Evolutionary conservation across 2,113 vertebrate species (phyloP), one percentile per base, ranked within the genome.

Genomic region (Cochlearius cochlearius): DNA sequence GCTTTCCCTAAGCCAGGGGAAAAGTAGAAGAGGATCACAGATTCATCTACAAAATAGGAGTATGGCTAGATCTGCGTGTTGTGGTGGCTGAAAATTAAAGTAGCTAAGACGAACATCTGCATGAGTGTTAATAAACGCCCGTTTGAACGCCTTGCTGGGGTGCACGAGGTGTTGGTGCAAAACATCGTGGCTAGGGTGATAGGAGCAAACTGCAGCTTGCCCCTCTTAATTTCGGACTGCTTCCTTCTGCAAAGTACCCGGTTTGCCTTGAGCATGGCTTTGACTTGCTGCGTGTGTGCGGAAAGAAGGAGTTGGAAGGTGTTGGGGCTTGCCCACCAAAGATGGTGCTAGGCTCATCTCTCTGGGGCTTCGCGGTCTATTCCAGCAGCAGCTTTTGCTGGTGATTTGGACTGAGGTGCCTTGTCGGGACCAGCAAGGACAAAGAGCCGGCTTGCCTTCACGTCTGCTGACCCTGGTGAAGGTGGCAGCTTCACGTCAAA

Each of bases 251-350:
- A 55, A 66, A 18, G 22, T 7, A 2, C 45, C 38, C 59, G 72
- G 14, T 11, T 4, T 10, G 0, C 22, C 41, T 26, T 15, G 17
- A 55, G 14, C 27, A 7, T 1, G 15, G 16, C 39, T 30, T 41
- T 3, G 1, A 2, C 36, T 19, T 3, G 1, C 10, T 4, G 17
- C 7, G 0, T 7, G 21, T 36, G 26, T 8, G 1, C 5, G 9
- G 47, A 5, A 19, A 17, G 71, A 11, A 12, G 32, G 26, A 73
- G 39, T 4, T 53, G 75, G 20, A 15, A 52, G 50, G n/a, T 22
- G 15, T 2, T 14, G 16, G 49, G 68, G 5, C 0, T 22, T 34
- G 53, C 83, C 66, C 47, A 18, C 9, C 16, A 4, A 7, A 20
- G 1, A 7, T 16, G 39, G 27, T 26, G 34, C 73, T 62, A 3